Evolutionary conservation across 2,113 vertebrate species (phyloP).

Genomic region (Lampris incognitus): DNA sequence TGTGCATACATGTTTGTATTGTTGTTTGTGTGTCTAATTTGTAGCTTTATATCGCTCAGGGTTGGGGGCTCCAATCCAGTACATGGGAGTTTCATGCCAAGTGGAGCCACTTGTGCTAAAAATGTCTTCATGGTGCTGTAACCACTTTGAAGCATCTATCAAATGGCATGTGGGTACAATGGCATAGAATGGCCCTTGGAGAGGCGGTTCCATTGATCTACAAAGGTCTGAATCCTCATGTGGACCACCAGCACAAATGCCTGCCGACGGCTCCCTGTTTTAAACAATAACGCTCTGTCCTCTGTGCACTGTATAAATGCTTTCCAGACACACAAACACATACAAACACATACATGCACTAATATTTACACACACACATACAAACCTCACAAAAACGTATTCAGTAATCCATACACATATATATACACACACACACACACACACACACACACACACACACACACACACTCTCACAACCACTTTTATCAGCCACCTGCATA

Average conservation of each 20-base stretch:
- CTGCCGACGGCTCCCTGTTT: background rate
- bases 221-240: conserved; percentile 23
- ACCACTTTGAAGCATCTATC: no score
- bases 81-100: no score
- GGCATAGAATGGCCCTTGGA: background rate
- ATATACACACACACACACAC: background rate
- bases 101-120: no score
- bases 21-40: background rate
- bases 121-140: no score
- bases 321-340: background rate
- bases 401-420: no score
- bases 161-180: no score
- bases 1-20: background rate
- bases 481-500: conserved; percentile 13
- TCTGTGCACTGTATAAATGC: background rate
- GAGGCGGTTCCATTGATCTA: conserved; percentile 29
- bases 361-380: background rate
- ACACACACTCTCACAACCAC: background rate
- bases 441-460: background rate
- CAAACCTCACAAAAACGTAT: background rate
- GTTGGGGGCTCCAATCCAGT: background rate
- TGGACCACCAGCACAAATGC: background rate
- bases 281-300: no score
- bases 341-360: background rate
- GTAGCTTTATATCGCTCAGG: background rate